Conservation (phyloP, 2,888 invertebrate genomes). For the Acleris cristana region DNA sequence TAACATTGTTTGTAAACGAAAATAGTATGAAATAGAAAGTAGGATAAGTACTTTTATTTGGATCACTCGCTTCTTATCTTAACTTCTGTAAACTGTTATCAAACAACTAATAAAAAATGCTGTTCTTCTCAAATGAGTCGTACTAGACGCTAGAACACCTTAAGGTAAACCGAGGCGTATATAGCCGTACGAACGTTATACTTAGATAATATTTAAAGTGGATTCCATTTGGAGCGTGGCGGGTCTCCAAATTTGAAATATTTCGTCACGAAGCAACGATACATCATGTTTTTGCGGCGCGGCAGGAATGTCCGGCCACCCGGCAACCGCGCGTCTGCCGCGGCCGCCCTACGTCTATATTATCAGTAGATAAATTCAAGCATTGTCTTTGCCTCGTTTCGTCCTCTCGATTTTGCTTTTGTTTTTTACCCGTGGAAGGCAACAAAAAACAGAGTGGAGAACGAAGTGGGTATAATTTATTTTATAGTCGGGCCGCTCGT, state of each 20-base stretch:
- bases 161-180: conserved; percentile 47
- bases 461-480: conserved; percentile 84
- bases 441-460: conserved; percentile 83
- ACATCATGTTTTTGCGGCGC: conserved; percentile 79
- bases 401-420: conserved; percentile 81
- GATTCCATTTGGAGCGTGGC: conserved; percentile 75
- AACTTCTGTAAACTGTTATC: no score
- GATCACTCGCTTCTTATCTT: no score
- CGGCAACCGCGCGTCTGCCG: conserved; percentile 73
- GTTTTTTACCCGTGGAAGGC: conserved; percentile 73
- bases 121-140: no score
- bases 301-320: conserved; percentile 78
- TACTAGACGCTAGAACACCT: neutral
- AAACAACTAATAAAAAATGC: no score
- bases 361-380: conserved; percentile 84
- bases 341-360: conserved; percentile 81
- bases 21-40: no score
- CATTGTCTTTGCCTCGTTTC: conserved; percentile 84
- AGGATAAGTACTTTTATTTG: no score
- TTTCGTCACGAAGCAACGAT: conserved; percentile 80
- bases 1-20: no score
- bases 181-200: conserved; percentile 65
- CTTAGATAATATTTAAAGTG: conserved; percentile 68
- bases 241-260: conserved; percentile 77
- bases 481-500: conserved; percentile 83